phyloP scores from a whole-genome alignment of 2,888 invertebrate species.

The Apamea monoglypha region DNA sequence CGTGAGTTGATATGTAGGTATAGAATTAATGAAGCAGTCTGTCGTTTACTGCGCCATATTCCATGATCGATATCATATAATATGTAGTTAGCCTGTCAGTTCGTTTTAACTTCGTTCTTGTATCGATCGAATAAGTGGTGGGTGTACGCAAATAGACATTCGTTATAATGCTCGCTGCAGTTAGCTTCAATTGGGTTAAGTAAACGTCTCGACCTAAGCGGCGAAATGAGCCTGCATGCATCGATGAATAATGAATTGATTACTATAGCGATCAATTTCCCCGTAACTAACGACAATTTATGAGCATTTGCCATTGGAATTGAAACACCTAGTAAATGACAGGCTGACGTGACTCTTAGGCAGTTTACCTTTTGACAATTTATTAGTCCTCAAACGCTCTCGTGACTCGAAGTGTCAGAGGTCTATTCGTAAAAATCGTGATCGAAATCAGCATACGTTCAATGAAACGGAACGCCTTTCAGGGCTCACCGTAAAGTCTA shows the following conservation, averaged over 20 bases:
- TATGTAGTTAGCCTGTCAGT: neutral
- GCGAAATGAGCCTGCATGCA: neutral
- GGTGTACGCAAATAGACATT: conserved; percentile 12
- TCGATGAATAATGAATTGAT: conserved; percentile 22
- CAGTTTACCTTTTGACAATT: conserved; percentile 13
- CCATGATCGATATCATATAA: conserved; percentile 1
- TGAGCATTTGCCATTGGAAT: neutral
- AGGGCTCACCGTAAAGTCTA: neutral
- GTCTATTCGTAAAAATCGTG: neutral
- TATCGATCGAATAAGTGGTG: conserved; percentile 29
- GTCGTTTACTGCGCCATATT: neutral
- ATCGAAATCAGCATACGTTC: neutral
- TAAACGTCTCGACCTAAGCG: conserved; percentile 5
- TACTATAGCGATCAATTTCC: conserved; percentile 8
- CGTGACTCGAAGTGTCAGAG: neutral
- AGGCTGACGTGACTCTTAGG: neutral
- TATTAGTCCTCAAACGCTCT: neutral
- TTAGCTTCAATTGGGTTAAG: conserved; percentile 19
- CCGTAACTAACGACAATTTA: neutral
- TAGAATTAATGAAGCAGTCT: neutral
- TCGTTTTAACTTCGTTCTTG: neutral
- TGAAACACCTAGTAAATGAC: neutral
- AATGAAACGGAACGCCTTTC: neutral
- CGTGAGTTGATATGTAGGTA: neutral
- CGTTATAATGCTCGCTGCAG: conserved; percentile 20